These are phyloP conservation scores for Congeria kusceri DNA, from an alignment of 2,888 invertebrate genomes.

Conservation along the genomic window DNA sequence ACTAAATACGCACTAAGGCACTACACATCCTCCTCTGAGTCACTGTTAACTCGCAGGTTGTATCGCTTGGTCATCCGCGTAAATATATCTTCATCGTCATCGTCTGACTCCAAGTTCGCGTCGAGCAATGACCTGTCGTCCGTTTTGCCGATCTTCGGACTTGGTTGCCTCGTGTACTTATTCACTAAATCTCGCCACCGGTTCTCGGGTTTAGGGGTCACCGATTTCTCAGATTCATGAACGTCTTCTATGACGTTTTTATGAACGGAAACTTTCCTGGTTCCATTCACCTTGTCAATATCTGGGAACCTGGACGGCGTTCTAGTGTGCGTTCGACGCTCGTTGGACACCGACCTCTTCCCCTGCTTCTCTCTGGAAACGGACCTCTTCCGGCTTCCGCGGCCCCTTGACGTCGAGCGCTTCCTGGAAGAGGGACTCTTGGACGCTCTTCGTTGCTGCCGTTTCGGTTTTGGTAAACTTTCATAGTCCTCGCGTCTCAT, in stretches of 20 bases:
- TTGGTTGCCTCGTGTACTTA: conserved; percentile 57
- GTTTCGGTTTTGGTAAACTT: conserved; percentile 22
- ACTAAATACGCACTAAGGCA: too few relatives aligned
- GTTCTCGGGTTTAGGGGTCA: conserved; percentile 38
- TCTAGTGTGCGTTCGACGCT: not conserved
- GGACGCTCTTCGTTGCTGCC: conserved; percentile 8
- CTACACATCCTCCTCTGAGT: not conserved
- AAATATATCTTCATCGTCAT: conserved; percentile 73
- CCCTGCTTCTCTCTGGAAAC: conserved; percentile 25
- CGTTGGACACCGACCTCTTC: conserved; percentile 31
- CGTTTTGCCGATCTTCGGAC: conserved; percentile 46
- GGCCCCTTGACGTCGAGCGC: conserved; percentile 27
- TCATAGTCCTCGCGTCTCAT: conserved; percentile 51
- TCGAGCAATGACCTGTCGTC: conserved; percentile 56
- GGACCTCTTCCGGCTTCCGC: conserved; percentile 33
- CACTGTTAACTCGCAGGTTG: conserved; percentile 10
- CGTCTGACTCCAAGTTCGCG: conserved; percentile 65
- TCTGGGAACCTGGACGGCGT: conserved; percentile 53
- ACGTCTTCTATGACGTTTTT: conserved; percentile 25
- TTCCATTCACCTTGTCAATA: conserved; percentile 41
- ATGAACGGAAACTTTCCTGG: conserved; percentile 13
- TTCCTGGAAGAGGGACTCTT: conserved; percentile 22
- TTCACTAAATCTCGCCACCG: conserved; percentile 60
- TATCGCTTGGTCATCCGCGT: conserved; percentile 69
- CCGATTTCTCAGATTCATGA: conserved; percentile 34